Evolutionary conservation across 30 jellyfish, hydroid and myxozoan species (phyloP).

Genomic region (Rhopilema esculentum): DNA sequence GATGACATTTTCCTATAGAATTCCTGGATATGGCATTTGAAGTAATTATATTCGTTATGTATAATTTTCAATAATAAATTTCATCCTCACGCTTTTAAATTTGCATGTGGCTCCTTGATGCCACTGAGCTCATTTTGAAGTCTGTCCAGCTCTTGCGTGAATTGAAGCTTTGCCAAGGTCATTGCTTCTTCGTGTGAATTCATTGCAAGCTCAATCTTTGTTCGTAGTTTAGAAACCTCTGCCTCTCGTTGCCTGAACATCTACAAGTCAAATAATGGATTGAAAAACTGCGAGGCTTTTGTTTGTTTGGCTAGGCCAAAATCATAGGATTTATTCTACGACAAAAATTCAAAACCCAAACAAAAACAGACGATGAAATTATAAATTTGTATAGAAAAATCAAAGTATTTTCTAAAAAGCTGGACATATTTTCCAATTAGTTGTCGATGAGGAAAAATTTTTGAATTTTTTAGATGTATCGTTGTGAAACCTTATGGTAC

Average conservation of each 20-base stretch:
- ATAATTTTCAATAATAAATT: neutral
- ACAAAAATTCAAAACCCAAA: no score
- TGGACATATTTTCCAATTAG: no score
- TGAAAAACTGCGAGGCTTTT: neutral
- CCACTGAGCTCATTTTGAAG: conserved; percentile 39
- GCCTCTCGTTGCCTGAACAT: conserved; percentile 68
- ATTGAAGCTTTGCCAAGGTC: conserved; percentile 54
- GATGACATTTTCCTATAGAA: neutral
- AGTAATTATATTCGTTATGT: no score
- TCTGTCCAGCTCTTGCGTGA: conserved; percentile 56
- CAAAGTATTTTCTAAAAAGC: no score
- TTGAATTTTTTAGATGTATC: no score
- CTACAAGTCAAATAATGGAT: neutral
- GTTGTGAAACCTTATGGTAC: no score
- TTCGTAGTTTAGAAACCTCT: conserved; percentile 65
- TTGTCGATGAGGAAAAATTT: no score
- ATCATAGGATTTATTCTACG: neutral
- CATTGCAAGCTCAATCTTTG: conserved; percentile 69
- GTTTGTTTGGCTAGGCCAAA: neutral
- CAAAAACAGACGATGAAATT: no score
- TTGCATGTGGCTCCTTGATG: conserved; percentile 50
- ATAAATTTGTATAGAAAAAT: no score
- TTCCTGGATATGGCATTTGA: neutral
- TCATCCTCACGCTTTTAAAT: conserved; percentile 48
- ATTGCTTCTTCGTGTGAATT: conserved; percentile 68